A percentile compares a stretch with the other conserved stretches of the same genome.
phyloP scores from a whole-genome alignment of 2,888 invertebrate genomes.

The Andrena praecox region DNA sequence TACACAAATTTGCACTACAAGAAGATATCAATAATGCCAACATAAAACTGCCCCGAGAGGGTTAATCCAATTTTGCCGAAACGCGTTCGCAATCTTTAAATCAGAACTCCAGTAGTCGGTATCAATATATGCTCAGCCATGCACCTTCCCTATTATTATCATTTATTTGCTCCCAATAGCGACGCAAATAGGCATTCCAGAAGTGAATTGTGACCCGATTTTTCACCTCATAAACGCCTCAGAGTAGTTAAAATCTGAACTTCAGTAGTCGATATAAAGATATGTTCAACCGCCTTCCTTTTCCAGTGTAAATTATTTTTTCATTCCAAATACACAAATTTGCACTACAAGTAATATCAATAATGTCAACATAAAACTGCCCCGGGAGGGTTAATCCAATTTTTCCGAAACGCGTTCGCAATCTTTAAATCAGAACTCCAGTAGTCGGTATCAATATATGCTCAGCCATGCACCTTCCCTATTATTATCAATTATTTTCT shows the following conservation, averaged over 20 bases:
- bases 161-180: too few relatives aligned
- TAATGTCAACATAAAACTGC: not conserved
- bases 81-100: not conserved
- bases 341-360: not conserved
- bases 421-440: conserved; percentile 13
- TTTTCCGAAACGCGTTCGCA: not conserved
- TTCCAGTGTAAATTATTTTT: not conserved
- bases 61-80: conserved; percentile 1
- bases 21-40: not conserved
- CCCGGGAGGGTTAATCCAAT: conserved; percentile 1
- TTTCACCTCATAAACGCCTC: too few relatives aligned
- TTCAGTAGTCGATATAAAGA: not conserved
- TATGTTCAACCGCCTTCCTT: not conserved
- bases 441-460: conserved; percentile 27
- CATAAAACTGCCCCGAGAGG: not conserved
- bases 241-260: not conserved
- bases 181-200: too few relatives aligned
- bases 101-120: conserved; percentile 26
- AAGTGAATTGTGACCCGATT: too few relatives aligned
- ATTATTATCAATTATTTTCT: not conserved
- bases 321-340: not conserved
- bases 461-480: not conserved
- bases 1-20: not conserved
- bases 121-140: conserved; percentile 9
- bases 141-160: not conserved